These are phyloP conservation scores for Drosophila melanosoma DNA, from an alignment of 2,888 invertebrate genomes.

Conservation along the genomic window DNA sequence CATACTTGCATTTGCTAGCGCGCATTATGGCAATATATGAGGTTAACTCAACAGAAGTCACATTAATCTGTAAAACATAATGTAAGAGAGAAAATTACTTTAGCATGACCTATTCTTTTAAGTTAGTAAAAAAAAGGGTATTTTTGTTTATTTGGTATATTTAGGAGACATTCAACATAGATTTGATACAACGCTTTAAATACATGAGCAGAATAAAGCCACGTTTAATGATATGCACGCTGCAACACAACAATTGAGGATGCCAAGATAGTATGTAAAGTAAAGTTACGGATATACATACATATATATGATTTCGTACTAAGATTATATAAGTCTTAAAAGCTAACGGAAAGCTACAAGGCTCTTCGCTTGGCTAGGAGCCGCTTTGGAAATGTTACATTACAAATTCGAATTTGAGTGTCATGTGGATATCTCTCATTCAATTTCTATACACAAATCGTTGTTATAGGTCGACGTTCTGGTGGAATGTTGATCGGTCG, in stretches of 20 bases:
- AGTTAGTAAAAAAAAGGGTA: background rate
- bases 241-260: slow-evolving; percentile 14
- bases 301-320: slow-evolving; percentile 65
- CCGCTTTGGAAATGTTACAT: slow-evolving; percentile 75
- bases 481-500: slow-evolving; percentile 72
- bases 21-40: background rate
- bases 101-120: background rate
- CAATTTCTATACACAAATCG: slow-evolving; percentile 70
- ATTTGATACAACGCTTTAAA: slow-evolving; percentile 19
- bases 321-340: slow-evolving; percentile 51
- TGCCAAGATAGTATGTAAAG: slow-evolving; percentile 31
- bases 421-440: slow-evolving; percentile 47
- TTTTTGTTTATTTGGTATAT: slow-evolving; percentile 32
- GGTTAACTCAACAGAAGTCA: background rate
- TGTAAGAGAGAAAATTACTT: background rate
- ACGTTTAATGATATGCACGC: slow-evolving; percentile 15
- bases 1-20: background rate
- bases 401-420: slow-evolving; percentile 55
- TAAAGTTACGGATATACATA: slow-evolving; percentile 58
- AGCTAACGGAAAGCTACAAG: slow-evolving; percentile 68
- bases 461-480: slow-evolving; percentile 31
- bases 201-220: slow-evolving; percentile 24
- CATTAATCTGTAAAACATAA: background rate
- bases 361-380: slow-evolving; percentile 73
- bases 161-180: slow-evolving; percentile 16